A percentile compares a stretch with the other conserved stretches of the same genome.
Evolutionary conservation across 2,113 vertebrate genomes (phyloP).

Genomic region (Pao palembangensis): DNA sequence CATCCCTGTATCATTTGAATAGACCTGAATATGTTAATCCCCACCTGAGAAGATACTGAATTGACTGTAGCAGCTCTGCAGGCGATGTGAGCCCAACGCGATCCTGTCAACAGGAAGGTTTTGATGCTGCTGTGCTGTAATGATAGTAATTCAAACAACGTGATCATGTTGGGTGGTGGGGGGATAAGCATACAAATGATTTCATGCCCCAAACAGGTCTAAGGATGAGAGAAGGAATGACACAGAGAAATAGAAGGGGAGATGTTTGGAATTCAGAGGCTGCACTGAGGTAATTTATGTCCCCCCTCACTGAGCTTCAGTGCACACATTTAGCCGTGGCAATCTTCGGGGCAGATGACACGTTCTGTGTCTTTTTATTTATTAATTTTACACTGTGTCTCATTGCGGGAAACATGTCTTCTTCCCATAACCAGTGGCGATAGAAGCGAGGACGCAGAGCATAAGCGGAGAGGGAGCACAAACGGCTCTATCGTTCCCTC

Average conservation of each 20-base stretch:
- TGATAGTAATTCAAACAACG: conserved; percentile 74
- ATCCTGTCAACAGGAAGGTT: conserved; percentile 55
- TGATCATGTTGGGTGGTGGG: conserved; percentile 51
- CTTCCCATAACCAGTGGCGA: conserved; percentile 67
- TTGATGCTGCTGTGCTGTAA: conserved; percentile 62
- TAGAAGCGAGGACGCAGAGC: conserved; percentile 58
- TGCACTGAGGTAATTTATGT: conserved; percentile 66
- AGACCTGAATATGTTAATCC: conserved; percentile 70
- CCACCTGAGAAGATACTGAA: conserved; percentile 58
- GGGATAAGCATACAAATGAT: conserved; percentile 67
- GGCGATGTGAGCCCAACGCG: conserved; percentile 39
- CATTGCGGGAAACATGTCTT: conserved; percentile 68
- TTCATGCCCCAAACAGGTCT: conserved; percentile 65
- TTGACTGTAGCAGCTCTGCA: conserved; percentile 64
- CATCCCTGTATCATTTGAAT: conserved; percentile 59
- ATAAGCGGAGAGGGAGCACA: conserved; percentile 58
- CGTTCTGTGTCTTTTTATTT: conserved; percentile 69
- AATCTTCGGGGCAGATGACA: conserved; percentile 74
- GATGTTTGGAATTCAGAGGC: conserved; percentile 65
- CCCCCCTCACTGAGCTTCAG: conserved; percentile 59
- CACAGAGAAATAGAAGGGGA: conserved; percentile 20
- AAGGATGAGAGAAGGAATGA: conserved; percentile 44
- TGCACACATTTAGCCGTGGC: conserved; percentile 64
- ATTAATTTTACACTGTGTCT: conserved; percentile 75
- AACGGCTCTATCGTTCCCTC: conserved; percentile 71